phyloP scores from a whole-genome alignment of 2,113 vertebrate species.

The Grammomys dolichurus region DNA sequence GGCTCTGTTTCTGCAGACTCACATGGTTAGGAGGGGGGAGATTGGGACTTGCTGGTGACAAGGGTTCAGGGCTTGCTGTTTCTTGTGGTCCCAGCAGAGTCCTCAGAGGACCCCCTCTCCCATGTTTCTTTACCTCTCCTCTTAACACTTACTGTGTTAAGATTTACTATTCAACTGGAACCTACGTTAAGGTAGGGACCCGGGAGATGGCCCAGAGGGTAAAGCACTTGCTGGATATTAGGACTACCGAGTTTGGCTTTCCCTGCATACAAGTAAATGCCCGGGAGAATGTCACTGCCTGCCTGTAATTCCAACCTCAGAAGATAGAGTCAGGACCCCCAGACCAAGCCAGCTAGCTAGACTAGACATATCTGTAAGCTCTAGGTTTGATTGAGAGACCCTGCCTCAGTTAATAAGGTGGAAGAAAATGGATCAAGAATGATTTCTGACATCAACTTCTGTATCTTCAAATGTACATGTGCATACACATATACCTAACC shows the following conservation, averaged over 20 bases:
- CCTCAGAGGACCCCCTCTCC: not conserved
- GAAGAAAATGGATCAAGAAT: not conserved
- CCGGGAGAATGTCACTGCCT: not conserved
- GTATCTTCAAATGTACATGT: not conserved
- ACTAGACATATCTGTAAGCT: not conserved
- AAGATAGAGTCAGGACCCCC: no score
- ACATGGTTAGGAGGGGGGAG: not conserved
- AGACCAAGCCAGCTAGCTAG: no score
- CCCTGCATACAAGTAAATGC: not conserved
- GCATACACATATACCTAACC: not conserved
- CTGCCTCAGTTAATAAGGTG: not conserved
- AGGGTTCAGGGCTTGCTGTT: not conserved
- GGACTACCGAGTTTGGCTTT: not conserved
- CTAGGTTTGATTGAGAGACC: not conserved
- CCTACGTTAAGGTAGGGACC: not conserved
- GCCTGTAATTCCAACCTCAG: not conserved
- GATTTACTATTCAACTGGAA: slow-evolving; percentile 3
- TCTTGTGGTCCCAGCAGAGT: not conserved
- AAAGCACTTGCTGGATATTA: not conserved
- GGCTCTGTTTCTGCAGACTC: not conserved
- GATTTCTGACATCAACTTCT: not conserved
- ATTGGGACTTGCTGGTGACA: not conserved
- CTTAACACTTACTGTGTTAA: slow-evolving; percentile 18
- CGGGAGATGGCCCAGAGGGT: not conserved
- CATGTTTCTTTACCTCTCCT: not conserved